A percentile compares a stretch with the other conserved stretches of the same genome.
These are phyloP conservation scores for Tragelaphus imberbis DNA, from an alignment of 2,113 vertebrate genomes.

Conservation along the genomic window DNA sequence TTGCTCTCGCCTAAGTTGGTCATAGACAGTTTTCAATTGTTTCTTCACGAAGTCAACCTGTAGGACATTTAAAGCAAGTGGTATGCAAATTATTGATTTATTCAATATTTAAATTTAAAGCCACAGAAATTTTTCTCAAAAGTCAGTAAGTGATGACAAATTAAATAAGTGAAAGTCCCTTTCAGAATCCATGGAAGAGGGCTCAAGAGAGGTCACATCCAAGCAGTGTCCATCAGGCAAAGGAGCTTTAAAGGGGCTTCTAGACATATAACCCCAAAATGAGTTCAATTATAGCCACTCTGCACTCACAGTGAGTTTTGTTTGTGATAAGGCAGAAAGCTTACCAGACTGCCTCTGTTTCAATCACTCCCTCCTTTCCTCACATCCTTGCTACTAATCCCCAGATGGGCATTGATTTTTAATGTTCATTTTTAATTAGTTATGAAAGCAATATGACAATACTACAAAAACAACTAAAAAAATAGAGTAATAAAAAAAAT, in stretches of 20 bases:
- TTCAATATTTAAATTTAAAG: background rate
- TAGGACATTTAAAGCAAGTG: background rate
- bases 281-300: background rate
- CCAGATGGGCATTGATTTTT: background rate
- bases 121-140: background rate
- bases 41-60: conserved; percentile 88
- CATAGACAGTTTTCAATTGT: conserved; percentile 81
- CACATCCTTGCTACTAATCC: background rate
- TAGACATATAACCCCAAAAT: background rate
- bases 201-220: background rate
- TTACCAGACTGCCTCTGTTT: background rate
- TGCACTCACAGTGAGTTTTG: background rate
- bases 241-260: background rate
- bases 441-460: background rate
- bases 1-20: conserved; percentile 81
- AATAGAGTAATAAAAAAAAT: background rate
- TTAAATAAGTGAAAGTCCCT: background rate
- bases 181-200: background rate
- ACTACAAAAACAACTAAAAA: background rate
- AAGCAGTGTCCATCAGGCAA: background rate
- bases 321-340: background rate
- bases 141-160: background rate
- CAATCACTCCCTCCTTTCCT: background rate
- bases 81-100: conserved; percentile 27
- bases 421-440: background rate